Evolutionary conservation across 2,113 vertebrate species (phyloP).

Genomic region (Bagarius yarrelli): DNA sequence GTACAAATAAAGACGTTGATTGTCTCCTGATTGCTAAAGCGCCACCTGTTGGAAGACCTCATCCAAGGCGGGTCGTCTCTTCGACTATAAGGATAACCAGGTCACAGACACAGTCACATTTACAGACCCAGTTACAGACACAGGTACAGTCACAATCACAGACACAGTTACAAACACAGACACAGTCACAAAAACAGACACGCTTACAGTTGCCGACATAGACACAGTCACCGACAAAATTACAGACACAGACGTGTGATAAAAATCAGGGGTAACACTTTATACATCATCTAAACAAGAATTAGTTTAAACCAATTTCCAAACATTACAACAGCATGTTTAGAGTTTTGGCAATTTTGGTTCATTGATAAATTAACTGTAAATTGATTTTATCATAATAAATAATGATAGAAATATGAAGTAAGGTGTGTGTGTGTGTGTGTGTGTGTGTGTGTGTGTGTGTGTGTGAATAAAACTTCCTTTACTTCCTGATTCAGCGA

Average conservation of each 20-base stretch:
- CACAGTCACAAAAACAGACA: no score
- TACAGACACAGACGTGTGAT: no score
- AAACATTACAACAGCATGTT: background rate
- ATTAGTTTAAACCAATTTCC: no score
- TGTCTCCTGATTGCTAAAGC: background rate
- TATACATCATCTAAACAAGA: background rate
- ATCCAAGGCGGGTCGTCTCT: conserved; percentile 56
- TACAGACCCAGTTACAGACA: no score
- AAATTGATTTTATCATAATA: background rate
- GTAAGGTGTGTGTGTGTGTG: background rate
- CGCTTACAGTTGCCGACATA: no score
- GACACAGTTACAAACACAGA: no score
- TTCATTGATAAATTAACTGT: background rate
- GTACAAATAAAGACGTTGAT: background rate
- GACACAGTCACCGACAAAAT: no score
- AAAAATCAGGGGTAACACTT: background rate
- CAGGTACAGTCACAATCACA: background rate
- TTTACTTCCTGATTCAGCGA: no score
- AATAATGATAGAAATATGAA: background rate
- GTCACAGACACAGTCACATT: no score
- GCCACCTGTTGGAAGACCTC: conserved; percentile 61
- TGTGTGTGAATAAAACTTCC: no score
- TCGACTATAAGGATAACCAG: conserved; percentile 35
- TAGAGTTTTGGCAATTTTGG: background rate
- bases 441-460: no score